A percentile compares a stretch with the other conserved stretches of the same genome.
Evolutionary conservation across 1,140 invertebrate genomes (phyloP).

Genomic region (Neuroterus valhalla): DNA sequence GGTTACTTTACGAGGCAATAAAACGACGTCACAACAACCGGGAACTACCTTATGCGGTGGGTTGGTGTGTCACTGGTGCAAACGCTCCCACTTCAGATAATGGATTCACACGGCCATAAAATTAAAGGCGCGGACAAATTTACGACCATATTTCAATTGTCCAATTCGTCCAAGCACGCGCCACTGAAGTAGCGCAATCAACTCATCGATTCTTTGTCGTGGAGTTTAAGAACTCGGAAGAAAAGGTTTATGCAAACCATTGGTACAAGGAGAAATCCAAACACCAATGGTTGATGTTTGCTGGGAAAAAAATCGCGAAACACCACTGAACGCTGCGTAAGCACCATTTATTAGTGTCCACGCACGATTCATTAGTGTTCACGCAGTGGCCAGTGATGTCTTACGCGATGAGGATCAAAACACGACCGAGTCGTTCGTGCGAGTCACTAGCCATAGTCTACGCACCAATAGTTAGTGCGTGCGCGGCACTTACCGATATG

Average conservation of each 20-base stretch:
- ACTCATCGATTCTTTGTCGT: conserved; percentile 9
- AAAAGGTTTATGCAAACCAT: conserved; percentile 23
- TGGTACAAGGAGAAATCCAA: too few species aligned
- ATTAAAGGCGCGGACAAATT: conserved; percentile 73
- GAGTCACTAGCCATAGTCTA: too few species aligned
- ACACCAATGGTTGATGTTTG: too few species aligned
- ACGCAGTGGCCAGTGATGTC: too few species aligned
- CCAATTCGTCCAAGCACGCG: conserved; percentile 53
- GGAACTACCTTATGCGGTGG: conserved; percentile 52
- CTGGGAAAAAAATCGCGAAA: too few species aligned
- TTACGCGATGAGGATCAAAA: too few species aligned
- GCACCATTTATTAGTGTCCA: too few species aligned
- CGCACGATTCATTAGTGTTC: too few species aligned
- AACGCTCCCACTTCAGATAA: conserved; percentile 71
- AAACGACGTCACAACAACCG: conserved; percentile 70
- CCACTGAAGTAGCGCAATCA: conserved; percentile 28
- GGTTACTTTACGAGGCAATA: conserved; percentile 73
- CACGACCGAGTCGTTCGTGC: too few species aligned
- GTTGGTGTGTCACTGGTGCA: conserved; percentile 56
- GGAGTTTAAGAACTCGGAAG: not conserved
- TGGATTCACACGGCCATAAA: conserved; percentile 71
- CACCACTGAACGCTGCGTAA: too few species aligned
- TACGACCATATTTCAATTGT: conserved; percentile 62
- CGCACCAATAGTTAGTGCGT: too few species aligned
- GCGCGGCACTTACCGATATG: too few species aligned